Conservation (phyloP, 2,888 invertebrate genomes). For the Drosophila meridiana region DNA sequence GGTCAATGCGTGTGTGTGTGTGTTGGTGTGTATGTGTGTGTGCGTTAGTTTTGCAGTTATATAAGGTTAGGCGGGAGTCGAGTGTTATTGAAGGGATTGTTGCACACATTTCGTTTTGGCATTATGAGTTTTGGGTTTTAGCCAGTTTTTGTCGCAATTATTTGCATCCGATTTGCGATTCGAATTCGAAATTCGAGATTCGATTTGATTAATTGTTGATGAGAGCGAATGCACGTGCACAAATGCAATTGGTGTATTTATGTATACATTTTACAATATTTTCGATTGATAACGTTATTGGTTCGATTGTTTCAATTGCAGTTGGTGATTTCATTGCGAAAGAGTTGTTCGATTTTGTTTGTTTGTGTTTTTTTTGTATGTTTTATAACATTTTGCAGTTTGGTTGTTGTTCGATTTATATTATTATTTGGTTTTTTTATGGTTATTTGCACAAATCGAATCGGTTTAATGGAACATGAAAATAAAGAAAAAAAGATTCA, state of each 20-base stretch:
- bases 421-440: slow-evolving; percentile 38
- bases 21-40: slow-evolving; percentile 9
- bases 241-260: slow-evolving; percentile 78
- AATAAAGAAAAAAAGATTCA: slow-evolving; percentile 82
- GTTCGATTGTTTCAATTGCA: slow-evolving; percentile 46
- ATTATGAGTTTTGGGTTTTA: slow-evolving; percentile 38
- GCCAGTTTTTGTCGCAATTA: slow-evolving; percentile 17
- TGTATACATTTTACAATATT: slow-evolving; percentile 75
- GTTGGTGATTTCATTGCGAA: slow-evolving; percentile 66
- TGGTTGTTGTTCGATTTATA: slow-evolving; percentile 24
- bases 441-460: slow-evolving; percentile 78
- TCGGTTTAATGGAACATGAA: slow-evolving; percentile 83
- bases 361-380: not conserved
- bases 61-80: slow-evolving; percentile 38
- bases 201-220: slow-evolving; percentile 55
- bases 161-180: slow-evolving; percentile 30
- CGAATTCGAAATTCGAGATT: slow-evolving; percentile 36
- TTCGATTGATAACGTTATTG: slow-evolving; percentile 44
- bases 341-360: slow-evolving; percentile 27
- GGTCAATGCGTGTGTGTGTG: slow-evolving; percentile 14
- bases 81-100: slow-evolving; percentile 22
- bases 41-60: slow-evolving; percentile 27
- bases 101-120: slow-evolving; percentile 32
- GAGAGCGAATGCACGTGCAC: slow-evolving; percentile 73
- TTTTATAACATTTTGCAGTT: slow-evolving; percentile 43